phyloP scores from a whole-genome alignment of 1,140 invertebrate species.

The Hestina assimilis region DNA sequence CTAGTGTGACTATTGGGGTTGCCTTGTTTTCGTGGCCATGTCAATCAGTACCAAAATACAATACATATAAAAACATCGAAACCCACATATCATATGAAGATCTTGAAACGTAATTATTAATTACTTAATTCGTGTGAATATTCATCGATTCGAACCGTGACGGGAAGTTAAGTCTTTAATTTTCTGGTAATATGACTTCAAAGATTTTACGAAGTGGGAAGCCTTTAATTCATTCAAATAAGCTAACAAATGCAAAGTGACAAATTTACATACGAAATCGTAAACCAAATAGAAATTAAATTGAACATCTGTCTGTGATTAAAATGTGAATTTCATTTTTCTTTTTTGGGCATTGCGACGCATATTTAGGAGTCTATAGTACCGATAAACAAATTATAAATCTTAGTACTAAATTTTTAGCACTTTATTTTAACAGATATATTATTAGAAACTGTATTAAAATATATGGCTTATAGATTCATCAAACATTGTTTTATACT shows the following conservation, averaged over 20 bases:
- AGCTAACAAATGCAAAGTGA: constrained; percentile 48
- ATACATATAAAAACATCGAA: too few species aligned
- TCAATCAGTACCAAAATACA: too few species aligned
- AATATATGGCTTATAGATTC: too few species aligned
- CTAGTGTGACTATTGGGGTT: too few species aligned
- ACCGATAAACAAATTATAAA: neutral
- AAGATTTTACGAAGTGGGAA: constrained; percentile 54
- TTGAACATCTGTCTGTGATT: constrained; percentile 36
- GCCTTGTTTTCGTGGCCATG: too few species aligned
- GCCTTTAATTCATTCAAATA: constrained; percentile 50
- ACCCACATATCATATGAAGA: too few species aligned
- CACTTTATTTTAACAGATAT: too few species aligned
- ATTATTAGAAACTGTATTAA: too few species aligned
- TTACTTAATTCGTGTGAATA: constrained; percentile 5
- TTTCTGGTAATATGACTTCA: constrained; percentile 21
- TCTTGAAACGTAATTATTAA: neutral
- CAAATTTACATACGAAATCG: constrained; percentile 59
- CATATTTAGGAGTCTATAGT: too few species aligned
- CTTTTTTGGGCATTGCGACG: neutral
- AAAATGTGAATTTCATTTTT: neutral
- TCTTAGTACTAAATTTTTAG: too few species aligned
- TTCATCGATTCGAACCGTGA: too few species aligned
- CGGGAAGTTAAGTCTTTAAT: constrained; percentile 37
- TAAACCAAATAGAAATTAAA: constrained; percentile 47
- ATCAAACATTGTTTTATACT: too few species aligned